Base-by-base conservation (phyloP, 2,797 vertebrate genomes). In the Enteromius argenteus region DNA sequence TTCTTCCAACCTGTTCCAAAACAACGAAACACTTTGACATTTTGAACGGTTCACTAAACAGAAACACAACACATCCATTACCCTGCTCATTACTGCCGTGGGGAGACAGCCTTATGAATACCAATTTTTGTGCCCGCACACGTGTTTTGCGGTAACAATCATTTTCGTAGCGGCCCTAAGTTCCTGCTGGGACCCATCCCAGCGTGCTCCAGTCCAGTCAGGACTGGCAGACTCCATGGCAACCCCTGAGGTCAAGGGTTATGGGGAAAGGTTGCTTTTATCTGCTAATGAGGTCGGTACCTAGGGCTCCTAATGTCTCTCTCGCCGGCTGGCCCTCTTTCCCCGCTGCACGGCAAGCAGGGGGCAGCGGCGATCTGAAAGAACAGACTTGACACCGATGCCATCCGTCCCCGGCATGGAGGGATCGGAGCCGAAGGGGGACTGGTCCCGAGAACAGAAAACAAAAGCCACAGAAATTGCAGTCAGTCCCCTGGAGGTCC, bases 261-360 rank as follows among this genome's bases (percentile, higher is more conserved):
- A 71, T 10, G 1, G 88, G 90, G 94, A 94, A 93, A 95, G 93
- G 93, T 95, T 94, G 94, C 94, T 95, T 95, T 95, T 95, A 95
- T 95, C 94, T 92, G 92, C 93, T 95, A 95, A 95, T 95, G 94
- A 95, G 93, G 93, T 94, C 86, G 89, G 74, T 95, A 95, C 94
- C 94, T 94, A 94, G 90, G 93, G 94, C 90, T 94, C 86, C 49
- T 44, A 79, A 89, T 93, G 90, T 93, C 92, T 91, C 87, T 32
- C 60, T 84, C 84, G 87, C 89, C 87, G 89, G 90, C 89, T 92
- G 88, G 81, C 86, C 5, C 44, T 81, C 44, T 88, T 81, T 89
- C 91, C 83, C 23, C 71, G 7, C 86, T 79, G 58, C 8, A 5
- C 14, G 44, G 30, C 53, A 83, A 88, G 75, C 72, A 5, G 85